phyloP scores from a whole-genome alignment of 2,888 invertebrate genomes.

The Rhodophaea formosa region DNA sequence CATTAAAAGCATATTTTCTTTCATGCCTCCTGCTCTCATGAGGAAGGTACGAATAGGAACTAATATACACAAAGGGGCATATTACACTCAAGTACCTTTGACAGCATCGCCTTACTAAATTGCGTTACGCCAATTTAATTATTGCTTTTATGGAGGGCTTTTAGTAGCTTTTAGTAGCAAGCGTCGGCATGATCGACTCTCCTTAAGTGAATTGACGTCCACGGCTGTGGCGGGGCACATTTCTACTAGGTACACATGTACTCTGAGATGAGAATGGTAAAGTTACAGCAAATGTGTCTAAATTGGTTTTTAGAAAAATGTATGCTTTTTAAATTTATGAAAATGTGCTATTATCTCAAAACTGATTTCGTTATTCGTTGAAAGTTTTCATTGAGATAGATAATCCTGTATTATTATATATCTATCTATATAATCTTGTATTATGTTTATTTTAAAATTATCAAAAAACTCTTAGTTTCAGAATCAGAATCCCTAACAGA shows the following conservation, averaged over 20 bases:
- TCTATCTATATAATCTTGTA: too few relatives aligned
- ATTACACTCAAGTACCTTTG: conserved; percentile 43
- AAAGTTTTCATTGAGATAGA: too few relatives aligned
- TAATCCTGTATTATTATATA: too few relatives aligned
- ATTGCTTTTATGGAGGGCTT: conserved; percentile 82
- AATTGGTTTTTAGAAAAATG: too few relatives aligned
- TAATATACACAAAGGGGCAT: conserved; percentile 18
- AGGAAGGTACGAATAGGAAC: conserved; percentile 12
- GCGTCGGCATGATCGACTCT: conserved; percentile 75
- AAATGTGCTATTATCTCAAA: too few relatives aligned
- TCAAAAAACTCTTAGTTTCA: too few relatives aligned
- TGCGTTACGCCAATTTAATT: conserved; percentile 80
- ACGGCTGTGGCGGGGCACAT: conserved; percentile 36
- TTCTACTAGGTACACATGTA: conserved; percentile 8
- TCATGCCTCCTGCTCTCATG: not conserved
- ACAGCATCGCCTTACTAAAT: conserved; percentile 74
- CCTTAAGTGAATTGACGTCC: conserved; percentile 77
- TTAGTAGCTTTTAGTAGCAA: conserved; percentile 81
- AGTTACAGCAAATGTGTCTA: not conserved
- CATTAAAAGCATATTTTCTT: not conserved
- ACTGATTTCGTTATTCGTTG: too few relatives aligned
- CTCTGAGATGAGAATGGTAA: not conserved
- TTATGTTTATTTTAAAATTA: too few relatives aligned
- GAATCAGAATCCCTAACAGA: too few relatives aligned
- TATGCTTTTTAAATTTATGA: too few relatives aligned